Percentiles rank a stretch among this genome's conserved stretches.
These are phyloP conservation scores for Blennius ocellaris DNA, from an alignment of 2,113 vertebrate genomes.

Conservation along the genomic window DNA sequence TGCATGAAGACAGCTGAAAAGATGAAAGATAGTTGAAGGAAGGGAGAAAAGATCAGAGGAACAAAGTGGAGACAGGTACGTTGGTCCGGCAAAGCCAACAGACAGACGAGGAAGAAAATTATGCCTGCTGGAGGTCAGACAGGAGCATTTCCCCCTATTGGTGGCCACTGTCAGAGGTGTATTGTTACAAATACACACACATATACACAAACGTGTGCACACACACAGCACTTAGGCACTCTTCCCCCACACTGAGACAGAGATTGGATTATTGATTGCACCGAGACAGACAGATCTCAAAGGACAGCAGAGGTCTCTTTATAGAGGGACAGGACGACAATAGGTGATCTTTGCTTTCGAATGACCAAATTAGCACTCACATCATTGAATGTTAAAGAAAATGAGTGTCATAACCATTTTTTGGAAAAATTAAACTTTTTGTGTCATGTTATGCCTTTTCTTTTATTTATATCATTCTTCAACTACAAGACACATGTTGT, in stretches of 20 bases:
- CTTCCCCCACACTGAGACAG: conserved; percentile 44
- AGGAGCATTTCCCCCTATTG: conserved; percentile 60
- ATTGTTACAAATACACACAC: conserved; percentile 68
- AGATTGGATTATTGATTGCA: conserved; percentile 77
- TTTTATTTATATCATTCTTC: too few species aligned
- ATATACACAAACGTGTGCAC: conserved; percentile 37
- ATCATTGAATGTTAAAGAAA: conserved; percentile 8
- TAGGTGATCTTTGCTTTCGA: conserved; percentile 58
- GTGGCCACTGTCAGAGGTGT: conserved; percentile 59
- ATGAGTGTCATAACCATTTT: neutral
- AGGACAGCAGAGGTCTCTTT: conserved; percentile 65
- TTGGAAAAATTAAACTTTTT: too few species aligned
- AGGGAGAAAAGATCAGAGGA: conserved; percentile 49
- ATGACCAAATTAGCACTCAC: conserved; percentile 31
- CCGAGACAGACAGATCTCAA: conserved; percentile 60
- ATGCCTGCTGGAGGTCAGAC: conserved; percentile 74
- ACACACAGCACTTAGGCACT: conserved; percentile 20
- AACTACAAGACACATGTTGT: too few species aligned
- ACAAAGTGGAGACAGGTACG: conserved; percentile 45
- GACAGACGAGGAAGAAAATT: conserved; percentile 49
- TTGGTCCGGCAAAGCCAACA: conserved; percentile 41
- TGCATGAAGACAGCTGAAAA: conserved; percentile 67
- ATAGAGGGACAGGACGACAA: conserved; percentile 61
- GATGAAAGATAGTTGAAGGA: conserved; percentile 44
- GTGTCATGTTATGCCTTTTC: too few species aligned